Conservation (phyloP, 2,113 vertebrate species). For the Panthera leo region DNA sequence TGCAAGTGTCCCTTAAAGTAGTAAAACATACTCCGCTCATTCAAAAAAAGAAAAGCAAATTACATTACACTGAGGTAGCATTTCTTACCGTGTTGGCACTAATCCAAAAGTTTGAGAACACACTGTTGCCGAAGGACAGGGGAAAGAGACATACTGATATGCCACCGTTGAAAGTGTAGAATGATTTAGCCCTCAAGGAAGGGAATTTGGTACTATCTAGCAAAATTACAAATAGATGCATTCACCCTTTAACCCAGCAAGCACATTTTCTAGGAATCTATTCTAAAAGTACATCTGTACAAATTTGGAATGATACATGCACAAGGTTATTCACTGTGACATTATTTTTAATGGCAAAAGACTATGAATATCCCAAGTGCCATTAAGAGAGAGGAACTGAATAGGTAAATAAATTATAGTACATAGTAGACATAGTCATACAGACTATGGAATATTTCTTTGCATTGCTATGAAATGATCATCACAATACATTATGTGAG, state of each 20-base stretch:
- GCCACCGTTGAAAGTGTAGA: background rate
- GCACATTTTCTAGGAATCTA: background rate
- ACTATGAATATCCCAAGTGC: background rate
- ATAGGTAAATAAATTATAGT: background rate
- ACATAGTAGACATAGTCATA: background rate
- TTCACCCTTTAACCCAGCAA: background rate
- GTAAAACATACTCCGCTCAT: background rate
- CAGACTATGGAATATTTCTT: background rate
- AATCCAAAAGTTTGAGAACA: background rate
- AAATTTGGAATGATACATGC: background rate
- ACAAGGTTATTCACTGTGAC: background rate
- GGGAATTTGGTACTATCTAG: background rate
- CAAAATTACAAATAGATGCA: background rate
- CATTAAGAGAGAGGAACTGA: background rate
- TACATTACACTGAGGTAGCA: background rate
- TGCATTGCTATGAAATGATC: background rate
- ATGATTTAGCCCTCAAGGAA: background rate
- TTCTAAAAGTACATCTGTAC: background rate
- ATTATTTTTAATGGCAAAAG: slow-evolving; percentile 31
- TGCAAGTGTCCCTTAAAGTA: background rate
- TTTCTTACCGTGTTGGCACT: background rate
- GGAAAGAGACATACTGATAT: background rate
- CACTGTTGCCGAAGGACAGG: background rate
- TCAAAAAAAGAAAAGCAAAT: background rate
- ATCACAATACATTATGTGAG: background rate